Evolutionary conservation across 2,113 vertebrate species (phyloP), one percentile per base, ranked within the genome.

Genomic region (Corythaixoides concolor): DNA sequence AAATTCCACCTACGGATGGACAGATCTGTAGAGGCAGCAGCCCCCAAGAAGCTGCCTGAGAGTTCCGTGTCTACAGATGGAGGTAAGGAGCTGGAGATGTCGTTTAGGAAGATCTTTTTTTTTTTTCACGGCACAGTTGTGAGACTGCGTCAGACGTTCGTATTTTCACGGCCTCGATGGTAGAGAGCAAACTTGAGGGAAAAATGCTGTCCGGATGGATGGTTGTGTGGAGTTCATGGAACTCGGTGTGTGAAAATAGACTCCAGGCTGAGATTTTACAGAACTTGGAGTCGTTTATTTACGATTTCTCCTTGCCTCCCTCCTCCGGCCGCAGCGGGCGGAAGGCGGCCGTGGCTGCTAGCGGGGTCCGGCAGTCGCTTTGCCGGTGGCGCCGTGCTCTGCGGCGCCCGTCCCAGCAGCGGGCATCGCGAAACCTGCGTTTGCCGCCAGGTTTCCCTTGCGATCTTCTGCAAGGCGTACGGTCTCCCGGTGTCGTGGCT

Each of bases 251-350:
- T 59, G 28, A 50, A 53, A 85, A 39, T 8, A 27, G n/a, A 28
- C 11, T 59, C 11, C 21, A 45, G 45, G 45, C 39, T 83, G 85
- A 69, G 66, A 24, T 64, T 69, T 83, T 45, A 19, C 8, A 30
- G 4, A 52, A 33, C 1, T 41, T 52, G 16, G 47, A 32, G 18
- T 64, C 2, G 1, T 17, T 74, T 55, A 15, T 59, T 91, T n/a
- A 5, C 11, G n/a, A 1, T 19, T 52, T 64, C 6, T 84, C 9
- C 15, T 84, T 55, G 27, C 13, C 9, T 82, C 43, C 15, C 5
- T 43, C 0, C 7, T 49, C 1, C 0, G 3, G 13, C 43, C 78
- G 41, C 64, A 50, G 45, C 28, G 33, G 39, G 8, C 2, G 55
- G 39, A 15, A 35, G 45, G 35, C 35, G 27, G 15, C 28, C 47